Conservation (phyloP, 2,888 invertebrate species). For the Metallyticus violacea region DNA sequence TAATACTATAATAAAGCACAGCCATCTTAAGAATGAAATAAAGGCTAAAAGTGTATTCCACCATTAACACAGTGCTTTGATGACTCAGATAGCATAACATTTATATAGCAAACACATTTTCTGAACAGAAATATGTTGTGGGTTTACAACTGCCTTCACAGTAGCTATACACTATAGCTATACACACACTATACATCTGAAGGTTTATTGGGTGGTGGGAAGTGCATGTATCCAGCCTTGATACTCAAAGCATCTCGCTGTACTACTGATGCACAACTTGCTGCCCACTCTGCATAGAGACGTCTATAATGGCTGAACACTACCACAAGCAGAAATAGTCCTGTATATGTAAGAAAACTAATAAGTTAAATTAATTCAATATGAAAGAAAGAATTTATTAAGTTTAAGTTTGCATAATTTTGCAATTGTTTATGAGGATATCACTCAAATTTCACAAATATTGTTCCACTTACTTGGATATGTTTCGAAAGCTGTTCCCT, state of each 20-base stretch:
- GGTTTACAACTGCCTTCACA: neutral
- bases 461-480: too few species aligned
- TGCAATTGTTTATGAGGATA: too few species aligned
- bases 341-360: slow-evolving; percentile 21
- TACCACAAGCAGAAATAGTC: slow-evolving; percentile 46
- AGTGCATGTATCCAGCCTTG: slow-evolving; percentile 23
- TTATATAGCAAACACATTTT: neutral
- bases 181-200: slow-evolving; percentile 15
- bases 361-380: neutral
- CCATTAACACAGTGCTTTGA: neutral
- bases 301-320: slow-evolving; percentile 48
- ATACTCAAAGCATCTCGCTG: slow-evolving; percentile 21
- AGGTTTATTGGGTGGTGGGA: slow-evolving; percentile 19
- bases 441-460: too few species aligned
- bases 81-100: neutral
- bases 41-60: neutral
- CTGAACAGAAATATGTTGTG: neutral
- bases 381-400: too few species aligned
- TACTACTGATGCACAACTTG: slow-evolving; percentile 26
- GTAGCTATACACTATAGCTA: neutral
- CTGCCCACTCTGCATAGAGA: slow-evolving; percentile 39
- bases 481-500: too few species aligned
- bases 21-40: too few species aligned
- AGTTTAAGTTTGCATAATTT: neutral
- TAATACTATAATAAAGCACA: too few species aligned